These are phyloP conservation scores for Chrysopilus asiliformis DNA, from an alignment of 2,888 invertebrate genomes.

Conservation along the genomic window DNA sequence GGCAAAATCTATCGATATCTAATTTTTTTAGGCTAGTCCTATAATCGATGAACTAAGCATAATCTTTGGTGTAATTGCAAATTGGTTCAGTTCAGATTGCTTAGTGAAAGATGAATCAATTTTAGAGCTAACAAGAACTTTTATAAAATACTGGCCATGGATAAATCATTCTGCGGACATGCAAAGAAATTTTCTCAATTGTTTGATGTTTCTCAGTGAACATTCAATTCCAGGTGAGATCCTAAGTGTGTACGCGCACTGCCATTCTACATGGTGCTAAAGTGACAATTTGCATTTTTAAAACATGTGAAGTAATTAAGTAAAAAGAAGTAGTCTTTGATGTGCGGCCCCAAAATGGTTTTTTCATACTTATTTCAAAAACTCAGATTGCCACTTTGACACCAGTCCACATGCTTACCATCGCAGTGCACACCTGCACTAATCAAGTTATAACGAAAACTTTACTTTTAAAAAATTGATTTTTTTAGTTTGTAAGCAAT, in stretches of 20 bases:
- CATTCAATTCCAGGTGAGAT: conserved; percentile 23
- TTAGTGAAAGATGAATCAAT: conserved; percentile 22
- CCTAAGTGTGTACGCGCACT: no score
- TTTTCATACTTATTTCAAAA: no score
- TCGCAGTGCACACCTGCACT: no score
- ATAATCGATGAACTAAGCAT: conserved; percentile 25
- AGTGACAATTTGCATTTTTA: no score
- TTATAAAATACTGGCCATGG: conserved; percentile 31
- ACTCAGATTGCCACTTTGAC: background rate
- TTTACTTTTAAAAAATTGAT: no score
- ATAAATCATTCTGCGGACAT: conserved; percentile 25
- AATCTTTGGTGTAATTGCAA: conserved; percentile 23
- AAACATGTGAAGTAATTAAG: no score
- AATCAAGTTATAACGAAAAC: no score
- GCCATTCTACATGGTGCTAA: no score
- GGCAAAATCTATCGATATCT: no score
- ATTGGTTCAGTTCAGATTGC: conserved; percentile 26
- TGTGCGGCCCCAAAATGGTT: no score
- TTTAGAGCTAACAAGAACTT: conserved; percentile 18
- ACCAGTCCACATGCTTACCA: no score
- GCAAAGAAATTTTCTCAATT: conserved; percentile 21
- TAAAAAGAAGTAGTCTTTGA: no score
- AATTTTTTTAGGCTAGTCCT: conserved; percentile 17
- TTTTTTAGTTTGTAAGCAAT: conserved; percentile 25
- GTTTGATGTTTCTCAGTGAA: conserved; percentile 26